Percentiles rank a stretch among this genome's conserved stretches.
phyloP scores from a whole-genome alignment of 1,140 invertebrate species.

The Rhynchophorus ferrugineus region DNA sequence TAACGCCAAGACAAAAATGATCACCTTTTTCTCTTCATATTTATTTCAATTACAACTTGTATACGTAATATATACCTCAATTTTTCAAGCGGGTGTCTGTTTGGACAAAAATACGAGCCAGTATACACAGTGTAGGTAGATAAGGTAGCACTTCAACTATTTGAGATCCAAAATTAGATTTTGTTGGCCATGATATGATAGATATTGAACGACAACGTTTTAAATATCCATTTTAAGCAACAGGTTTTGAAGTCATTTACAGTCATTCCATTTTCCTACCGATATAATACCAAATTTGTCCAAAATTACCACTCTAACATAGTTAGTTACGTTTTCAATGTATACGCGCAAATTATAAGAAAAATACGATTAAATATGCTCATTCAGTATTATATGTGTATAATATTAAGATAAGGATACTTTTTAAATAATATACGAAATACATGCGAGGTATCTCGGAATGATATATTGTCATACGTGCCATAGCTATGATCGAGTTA shows the following conservation, averaged over 20 bases:
- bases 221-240: too few species aligned
- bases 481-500: neutral
- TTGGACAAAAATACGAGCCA: slow-evolving; percentile 15
- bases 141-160: slow-evolving; percentile 3
- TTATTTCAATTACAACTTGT: slow-evolving; percentile 32
- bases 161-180: neutral
- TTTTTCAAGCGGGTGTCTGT: slow-evolving; percentile 15
- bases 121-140: slow-evolving; percentile 8
- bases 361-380: slow-evolving; percentile 24
- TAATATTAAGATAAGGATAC: slow-evolving; percentile 17
- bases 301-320: slow-evolving; percentile 4
- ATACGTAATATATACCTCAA: slow-evolving; percentile 43
- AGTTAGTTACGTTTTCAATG: slow-evolving; percentile 23
- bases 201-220: too few species aligned
- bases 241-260: neutral
- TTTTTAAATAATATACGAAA: neutral
- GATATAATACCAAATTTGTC: neutral
- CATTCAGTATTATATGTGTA: slow-evolving; percentile 38
- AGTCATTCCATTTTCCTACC: neutral
- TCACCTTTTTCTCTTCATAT: slow-evolving; percentile 9
- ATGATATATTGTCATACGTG: neutral
- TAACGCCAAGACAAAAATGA: slow-evolving; percentile 8
- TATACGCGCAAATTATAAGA: slow-evolving; percentile 24
- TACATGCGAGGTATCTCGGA: neutral
- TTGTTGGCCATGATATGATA: too few species aligned